Conservation (phyloP, 2,113 vertebrate species). For the Hydrochoerus hydrochaeris region DNA sequence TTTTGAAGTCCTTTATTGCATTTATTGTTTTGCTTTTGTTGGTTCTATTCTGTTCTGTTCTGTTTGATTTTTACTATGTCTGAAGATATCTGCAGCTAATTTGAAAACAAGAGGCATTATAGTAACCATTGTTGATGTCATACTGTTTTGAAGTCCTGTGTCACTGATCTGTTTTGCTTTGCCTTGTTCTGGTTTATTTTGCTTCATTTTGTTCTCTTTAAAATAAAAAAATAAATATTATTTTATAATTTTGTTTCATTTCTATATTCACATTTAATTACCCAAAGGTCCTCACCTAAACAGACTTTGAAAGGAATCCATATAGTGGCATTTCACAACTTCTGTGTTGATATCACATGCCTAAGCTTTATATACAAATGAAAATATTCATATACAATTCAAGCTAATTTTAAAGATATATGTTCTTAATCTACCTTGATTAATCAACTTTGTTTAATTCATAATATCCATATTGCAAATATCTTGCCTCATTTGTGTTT, state of each 20-base stretch:
- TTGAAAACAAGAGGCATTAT: too few relatives aligned
- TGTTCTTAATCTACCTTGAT: constrained; percentile 55
- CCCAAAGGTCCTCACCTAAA: neutral
- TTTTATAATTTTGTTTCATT: neutral
- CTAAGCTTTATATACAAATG: neutral
- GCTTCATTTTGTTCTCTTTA: neutral
- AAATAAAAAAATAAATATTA: neutral
- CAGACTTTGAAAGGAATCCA: neutral
- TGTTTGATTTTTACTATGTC: too few relatives aligned
- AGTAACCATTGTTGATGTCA: too few relatives aligned
- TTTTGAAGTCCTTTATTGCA: too few relatives aligned
- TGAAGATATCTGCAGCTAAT: too few relatives aligned
- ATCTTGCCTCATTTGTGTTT: constrained; percentile 30
- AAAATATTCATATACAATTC: neutral
- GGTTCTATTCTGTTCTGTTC: too few relatives aligned
- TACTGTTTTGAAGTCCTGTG: too few relatives aligned
- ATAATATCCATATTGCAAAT: constrained; percentile 55
- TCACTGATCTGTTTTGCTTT: too few relatives aligned
- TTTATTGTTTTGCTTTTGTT: too few relatives aligned
- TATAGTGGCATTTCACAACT: neutral
- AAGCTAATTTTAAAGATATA: constrained; percentile 31
- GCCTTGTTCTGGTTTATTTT: too few relatives aligned
- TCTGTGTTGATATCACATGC: neutral
- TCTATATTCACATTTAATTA: neutral
- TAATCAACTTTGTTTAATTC: constrained; percentile 64